These are phyloP conservation scores for Dolomedes plantarius DNA, from an alignment of 2,888 invertebrate genomes.

Conservation along the genomic window DNA sequence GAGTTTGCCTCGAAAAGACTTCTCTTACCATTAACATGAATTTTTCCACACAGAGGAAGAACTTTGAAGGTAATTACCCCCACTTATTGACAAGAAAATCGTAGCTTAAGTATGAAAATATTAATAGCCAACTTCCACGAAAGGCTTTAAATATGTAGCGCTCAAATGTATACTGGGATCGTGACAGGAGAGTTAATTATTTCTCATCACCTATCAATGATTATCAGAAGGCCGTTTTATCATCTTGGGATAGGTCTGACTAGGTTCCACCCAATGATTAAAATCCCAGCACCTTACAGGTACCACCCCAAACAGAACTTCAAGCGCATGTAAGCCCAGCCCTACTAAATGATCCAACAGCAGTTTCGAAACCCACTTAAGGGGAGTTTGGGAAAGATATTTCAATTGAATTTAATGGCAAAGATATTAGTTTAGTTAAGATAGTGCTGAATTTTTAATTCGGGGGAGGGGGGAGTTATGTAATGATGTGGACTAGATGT, in stretches of 20 bases:
- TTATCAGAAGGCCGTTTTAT: constrained; percentile 57
- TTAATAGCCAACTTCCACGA: constrained; percentile 51
- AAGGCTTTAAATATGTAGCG: constrained; percentile 58
- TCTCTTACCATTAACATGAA: neutral
- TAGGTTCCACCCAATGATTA: constrained; percentile 63
- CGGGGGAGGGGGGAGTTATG: neutral
- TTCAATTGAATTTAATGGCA: neutral
- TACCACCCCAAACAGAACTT: constrained; percentile 49
- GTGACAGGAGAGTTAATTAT: constrained; percentile 65
- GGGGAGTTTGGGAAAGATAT: neutral
- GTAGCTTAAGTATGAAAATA: constrained; percentile 12
- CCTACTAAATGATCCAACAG: constrained; percentile 46
- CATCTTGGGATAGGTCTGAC: constrained; percentile 50
- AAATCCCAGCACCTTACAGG: constrained; percentile 40
- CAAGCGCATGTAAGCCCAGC: constrained; percentile 40
- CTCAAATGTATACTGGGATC: constrained; percentile 22
- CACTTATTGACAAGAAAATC: constrained; percentile 54
- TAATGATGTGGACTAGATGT: neutral
- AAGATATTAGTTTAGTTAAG: neutral
- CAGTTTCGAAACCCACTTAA: neutral
- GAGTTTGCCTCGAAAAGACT: too few species aligned
- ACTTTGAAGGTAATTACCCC: constrained; percentile 31
- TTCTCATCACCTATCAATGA: constrained; percentile 57
- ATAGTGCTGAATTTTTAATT: neutral
- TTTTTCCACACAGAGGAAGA: neutral